phyloP scores from a whole-genome alignment of 2,888 invertebrate genomes.

The Trichopoda pennipes region DNA sequence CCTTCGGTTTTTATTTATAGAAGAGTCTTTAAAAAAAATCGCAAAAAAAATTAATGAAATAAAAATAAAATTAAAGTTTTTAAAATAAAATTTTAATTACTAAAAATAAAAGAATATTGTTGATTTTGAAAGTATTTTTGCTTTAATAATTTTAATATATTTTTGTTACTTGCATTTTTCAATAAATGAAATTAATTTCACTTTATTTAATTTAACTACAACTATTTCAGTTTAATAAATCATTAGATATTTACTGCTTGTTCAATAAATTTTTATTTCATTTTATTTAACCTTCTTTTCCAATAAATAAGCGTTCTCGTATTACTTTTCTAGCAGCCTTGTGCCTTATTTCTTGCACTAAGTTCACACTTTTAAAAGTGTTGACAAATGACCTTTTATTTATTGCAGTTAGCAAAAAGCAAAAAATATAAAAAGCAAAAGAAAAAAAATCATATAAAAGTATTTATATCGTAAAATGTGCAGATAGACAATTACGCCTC shows the following conservation, averaged over 20 bases:
- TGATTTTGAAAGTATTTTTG: not conserved
- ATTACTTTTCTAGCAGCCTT: slow-evolving; percentile 28
- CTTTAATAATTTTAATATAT: not conserved
- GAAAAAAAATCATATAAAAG: slow-evolving; percentile 29
- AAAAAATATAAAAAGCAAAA: slow-evolving; percentile 17
- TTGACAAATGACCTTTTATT: slow-evolving; percentile 63
- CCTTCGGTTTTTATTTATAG: too few species aligned
- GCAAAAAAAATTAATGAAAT: too few species aligned
- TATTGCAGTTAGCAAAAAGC: slow-evolving; percentile 38
- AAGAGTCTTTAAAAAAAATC: too few species aligned
- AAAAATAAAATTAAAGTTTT: too few species aligned
- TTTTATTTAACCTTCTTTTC: slow-evolving; percentile 40
- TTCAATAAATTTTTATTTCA: slow-evolving; percentile 20
- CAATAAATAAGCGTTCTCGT: not conserved
- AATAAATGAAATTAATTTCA: not conserved
- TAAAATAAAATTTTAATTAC: too few species aligned
- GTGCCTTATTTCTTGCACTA: slow-evolving; percentile 38
- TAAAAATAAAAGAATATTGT: not conserved
- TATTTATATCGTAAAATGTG: slow-evolving; percentile 28
- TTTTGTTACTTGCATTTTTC: not conserved
- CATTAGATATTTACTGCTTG: not conserved
- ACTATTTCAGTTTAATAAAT: not conserved
- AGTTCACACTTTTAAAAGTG: slow-evolving; percentile 49
- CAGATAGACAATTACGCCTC: slow-evolving; percentile 36
- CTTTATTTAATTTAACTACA: not conserved